Conservation (phyloP, 2,888 invertebrate genomes). For the Megalurothrips usitatus region DNA sequence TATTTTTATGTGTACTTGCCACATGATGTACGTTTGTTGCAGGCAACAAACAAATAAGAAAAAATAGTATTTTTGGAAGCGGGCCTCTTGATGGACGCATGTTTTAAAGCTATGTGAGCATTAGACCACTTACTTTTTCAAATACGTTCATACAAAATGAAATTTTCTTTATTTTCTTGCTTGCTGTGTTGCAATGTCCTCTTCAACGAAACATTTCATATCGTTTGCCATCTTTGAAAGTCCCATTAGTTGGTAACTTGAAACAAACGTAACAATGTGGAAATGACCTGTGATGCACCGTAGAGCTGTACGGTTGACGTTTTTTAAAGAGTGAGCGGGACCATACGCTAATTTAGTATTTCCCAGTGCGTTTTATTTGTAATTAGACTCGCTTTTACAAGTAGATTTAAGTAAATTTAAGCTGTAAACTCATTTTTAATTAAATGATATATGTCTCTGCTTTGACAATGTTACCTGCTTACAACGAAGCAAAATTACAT, state of each 20-base stretch:
- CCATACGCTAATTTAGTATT: constrained; percentile 10
- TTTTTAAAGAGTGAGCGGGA: constrained; percentile 11
- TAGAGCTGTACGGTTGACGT: neutral
- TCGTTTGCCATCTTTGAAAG: neutral
- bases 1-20: constrained; percentile 4
- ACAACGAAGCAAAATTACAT: neutral
- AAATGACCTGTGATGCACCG: constrained; percentile 14
- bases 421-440: neutral
- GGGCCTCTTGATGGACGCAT: neutral
- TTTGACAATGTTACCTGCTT: neutral
- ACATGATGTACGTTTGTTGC: constrained; percentile 5
- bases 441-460: neutral
- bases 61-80: neutral
- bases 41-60: constrained; percentile 1
- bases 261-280: constrained; percentile 10
- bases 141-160: neutral
- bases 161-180: neutral
- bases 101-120: neutral
- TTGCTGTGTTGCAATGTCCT: neutral
- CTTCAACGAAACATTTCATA: neutral
- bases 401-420: neutral
- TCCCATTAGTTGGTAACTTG: constrained; percentile 5
- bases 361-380: constrained; percentile 7
- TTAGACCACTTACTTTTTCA: neutral
- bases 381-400: constrained; percentile 4